Conservation (phyloP, 1,140 invertebrate species). For the Temnothorax nylanderi region DNA sequence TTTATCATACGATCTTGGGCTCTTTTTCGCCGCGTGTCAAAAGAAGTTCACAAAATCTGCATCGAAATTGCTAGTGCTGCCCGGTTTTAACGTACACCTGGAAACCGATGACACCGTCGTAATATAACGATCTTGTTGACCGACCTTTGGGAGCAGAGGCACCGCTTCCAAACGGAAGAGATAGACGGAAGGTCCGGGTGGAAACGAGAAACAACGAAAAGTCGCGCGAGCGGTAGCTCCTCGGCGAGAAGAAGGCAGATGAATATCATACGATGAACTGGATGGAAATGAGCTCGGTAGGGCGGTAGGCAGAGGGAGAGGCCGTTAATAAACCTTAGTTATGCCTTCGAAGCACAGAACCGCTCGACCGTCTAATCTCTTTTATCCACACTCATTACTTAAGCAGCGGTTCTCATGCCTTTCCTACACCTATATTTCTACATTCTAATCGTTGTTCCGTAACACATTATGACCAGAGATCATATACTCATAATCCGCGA, state of each 20-base stretch:
- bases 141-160: slow-evolving; percentile 19
- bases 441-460: neutral
- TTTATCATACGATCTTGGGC: slow-evolving; percentile 40
- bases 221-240: slow-evolving; percentile 3
- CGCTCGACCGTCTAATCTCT: slow-evolving; percentile 79
- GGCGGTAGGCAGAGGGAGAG: slow-evolving; percentile 19
- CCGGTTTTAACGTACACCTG: slow-evolving; percentile 64
- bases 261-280: slow-evolving; percentile 57
- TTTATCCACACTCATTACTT: slow-evolving; percentile 81
- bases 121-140: slow-evolving; percentile 71
- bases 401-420: slow-evolving; percentile 73
- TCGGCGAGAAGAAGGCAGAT: slow-evolving; percentile 21
- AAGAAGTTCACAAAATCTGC: slow-evolving; percentile 65
- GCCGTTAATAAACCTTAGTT: slow-evolving; percentile 80
- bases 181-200: slow-evolving; percentile 11
- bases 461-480: neutral
- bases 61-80: slow-evolving; percentile 68
- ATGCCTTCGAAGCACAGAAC: slow-evolving; percentile 72
- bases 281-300: slow-evolving; percentile 37
- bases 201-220: slow-evolving; percentile 39
- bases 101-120: slow-evolving; percentile 36
- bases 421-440: neutral
- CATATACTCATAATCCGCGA: neutral
- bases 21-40: slow-evolving; percentile 46
- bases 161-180: slow-evolving; percentile 43